Evolutionary conservation across 2,797 vertebrate genomes (phyloP), one percentile per base, ranked within the genome.

Genomic region (Hirundo rustica): DNA sequence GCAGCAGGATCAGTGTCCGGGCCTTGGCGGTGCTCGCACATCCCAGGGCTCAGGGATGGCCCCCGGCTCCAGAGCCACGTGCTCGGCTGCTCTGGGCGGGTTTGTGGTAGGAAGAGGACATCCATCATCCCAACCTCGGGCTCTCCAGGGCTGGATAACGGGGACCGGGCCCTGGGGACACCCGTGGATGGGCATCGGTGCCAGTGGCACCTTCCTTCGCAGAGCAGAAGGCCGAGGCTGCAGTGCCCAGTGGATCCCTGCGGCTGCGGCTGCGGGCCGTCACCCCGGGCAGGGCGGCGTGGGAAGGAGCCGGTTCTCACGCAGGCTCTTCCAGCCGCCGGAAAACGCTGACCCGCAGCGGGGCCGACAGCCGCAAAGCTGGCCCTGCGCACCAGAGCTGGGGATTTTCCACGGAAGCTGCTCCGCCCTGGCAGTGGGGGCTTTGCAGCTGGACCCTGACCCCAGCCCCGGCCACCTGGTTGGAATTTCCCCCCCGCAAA

Each of bases 181-280:
- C 11, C 25, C 0, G 0, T 5, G 15, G 7, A 0, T 0, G 2
- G 73, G 23, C 53, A 16, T 5, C 1, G 4, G 6, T 1, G 9
- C 40, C 2, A 1, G 5, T 20, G 1, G 0, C 16, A 10, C 9
- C 23, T 22, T 32, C 25, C 5, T 30, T 9, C 4, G 0, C 7
- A 16, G 40, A 44, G 71, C 48, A 10, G 66, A 22, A 2, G 34
- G 4, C 2, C 0, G 19, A 48, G 47, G 34, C 54, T 45, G 80
- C 3, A 0, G 0, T 38, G 54, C 14, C 64, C 4, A 0, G 0
- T 0, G 4, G 26, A 5, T 58, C 70, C 32, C 60, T 3, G 34
- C 17, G 50, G 12, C 0, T 16, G 36, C 27, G 42, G 26, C n/a
- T n/a, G n/a, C n/a, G n/a, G 40, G 25, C 47, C 10, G 6, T 20